Conservation (phyloP, 2,113 vertebrate genomes). For the Gymnobelideus leadbeateri region DNA sequence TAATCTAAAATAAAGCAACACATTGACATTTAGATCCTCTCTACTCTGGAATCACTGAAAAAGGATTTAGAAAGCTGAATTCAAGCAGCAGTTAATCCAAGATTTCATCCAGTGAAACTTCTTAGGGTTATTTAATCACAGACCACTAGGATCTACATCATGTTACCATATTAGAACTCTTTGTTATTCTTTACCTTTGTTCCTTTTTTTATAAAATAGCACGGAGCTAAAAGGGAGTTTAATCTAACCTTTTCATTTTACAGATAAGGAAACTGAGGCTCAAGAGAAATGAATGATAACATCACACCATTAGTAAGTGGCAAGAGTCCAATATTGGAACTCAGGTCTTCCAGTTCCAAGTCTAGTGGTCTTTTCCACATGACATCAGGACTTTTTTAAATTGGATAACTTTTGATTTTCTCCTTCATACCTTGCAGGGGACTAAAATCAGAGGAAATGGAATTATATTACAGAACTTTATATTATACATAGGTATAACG, state of each 20-base stretch:
- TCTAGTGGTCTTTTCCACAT: neutral
- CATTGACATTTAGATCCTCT: neutral
- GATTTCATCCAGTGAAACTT: neutral
- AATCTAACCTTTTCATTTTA: neutral
- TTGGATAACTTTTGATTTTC: neutral
- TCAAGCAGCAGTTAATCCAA: neutral
- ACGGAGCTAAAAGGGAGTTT: neutral
- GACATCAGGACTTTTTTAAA: neutral
- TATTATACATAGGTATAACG: neutral
- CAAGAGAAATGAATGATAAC: neutral
- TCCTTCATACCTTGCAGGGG: neutral
- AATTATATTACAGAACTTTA: neutral
- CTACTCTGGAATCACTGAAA: neutral
- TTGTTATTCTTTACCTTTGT: neutral
- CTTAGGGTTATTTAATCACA: neutral
- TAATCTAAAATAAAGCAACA: neutral
- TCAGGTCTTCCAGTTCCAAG: neutral
- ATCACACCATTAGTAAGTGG: neutral
- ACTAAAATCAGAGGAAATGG: too few relatives aligned
- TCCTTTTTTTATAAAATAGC: neutral
- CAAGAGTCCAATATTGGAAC: neutral
- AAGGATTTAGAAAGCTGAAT: slow-evolving; percentile 29
- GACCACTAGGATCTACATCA: neutral
- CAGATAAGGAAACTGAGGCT: slow-evolving; percentile 13
- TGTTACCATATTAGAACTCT: neutral